These are phyloP conservation scores for Psittacula cyanocephala DNA, from an alignment of 2,113 vertebrate species.

Conservation along the genomic window DNA sequence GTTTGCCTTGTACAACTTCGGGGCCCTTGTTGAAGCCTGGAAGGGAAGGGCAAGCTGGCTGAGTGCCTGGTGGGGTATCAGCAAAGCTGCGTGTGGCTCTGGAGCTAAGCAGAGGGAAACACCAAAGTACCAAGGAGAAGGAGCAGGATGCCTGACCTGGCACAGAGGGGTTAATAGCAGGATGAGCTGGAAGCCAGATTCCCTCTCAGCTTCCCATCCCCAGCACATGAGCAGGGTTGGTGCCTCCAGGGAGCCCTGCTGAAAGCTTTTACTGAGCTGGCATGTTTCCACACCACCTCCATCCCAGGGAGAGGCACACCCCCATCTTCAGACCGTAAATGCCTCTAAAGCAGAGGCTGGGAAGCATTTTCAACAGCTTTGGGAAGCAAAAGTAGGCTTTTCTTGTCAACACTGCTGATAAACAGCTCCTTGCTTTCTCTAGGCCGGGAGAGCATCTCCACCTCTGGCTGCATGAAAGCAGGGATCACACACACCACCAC, in stretches of 20 bases:
- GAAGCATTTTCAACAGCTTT: neutral
- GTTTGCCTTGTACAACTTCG: neutral
- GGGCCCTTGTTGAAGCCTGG: neutral
- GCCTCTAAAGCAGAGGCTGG: neutral
- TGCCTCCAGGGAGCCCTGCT: neutral
- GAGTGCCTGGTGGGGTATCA: rapidly evolving
- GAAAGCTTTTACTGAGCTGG: conserved; percentile 33
- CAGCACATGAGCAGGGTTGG: neutral
- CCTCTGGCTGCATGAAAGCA: neutral
- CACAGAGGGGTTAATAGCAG: rapidly evolving
- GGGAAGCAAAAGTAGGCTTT: neutral
- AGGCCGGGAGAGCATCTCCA: rapidly evolving
- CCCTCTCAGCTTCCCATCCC: neutral
- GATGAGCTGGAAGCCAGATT: neutral
- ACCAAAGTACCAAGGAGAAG: neutral
- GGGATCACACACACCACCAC: rapidly evolving
- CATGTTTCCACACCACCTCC: neutral
- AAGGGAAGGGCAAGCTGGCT: neutral
- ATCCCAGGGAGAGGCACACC: neutral
- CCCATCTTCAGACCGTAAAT: neutral
- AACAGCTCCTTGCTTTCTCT: neutral
- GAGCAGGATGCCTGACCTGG: neutral
- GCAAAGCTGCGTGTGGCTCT: rapidly evolving
- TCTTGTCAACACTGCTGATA: neutral
- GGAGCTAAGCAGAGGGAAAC: neutral